phyloP scores from a whole-genome alignment of 2,888 invertebrate species.

The Pandemis heparana region DNA sequence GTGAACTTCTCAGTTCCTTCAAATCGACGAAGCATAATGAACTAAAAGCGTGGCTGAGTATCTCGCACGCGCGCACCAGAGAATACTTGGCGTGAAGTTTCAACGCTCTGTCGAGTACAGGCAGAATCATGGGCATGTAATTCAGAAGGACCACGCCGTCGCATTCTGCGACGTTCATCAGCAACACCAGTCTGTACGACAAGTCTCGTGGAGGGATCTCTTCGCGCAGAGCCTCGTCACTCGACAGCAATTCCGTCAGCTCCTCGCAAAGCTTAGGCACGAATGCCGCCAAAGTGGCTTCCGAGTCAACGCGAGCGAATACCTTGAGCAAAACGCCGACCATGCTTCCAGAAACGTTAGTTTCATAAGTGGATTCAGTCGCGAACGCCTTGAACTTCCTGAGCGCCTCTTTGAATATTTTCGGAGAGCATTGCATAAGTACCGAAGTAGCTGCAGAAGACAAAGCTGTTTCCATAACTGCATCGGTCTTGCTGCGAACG shows the following conservation, averaged over 20 bases:
- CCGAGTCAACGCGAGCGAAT: slow-evolving; percentile 88
- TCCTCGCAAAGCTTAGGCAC: slow-evolving; percentile 90
- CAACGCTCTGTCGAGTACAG: slow-evolving; percentile 89
- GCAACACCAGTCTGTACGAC: slow-evolving; percentile 90
- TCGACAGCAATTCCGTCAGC: slow-evolving; percentile 85
- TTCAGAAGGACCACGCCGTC: slow-evolving; percentile 87
- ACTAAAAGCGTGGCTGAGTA: slow-evolving; percentile 86
- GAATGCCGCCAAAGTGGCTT: slow-evolving; percentile 89
- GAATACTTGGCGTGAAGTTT: slow-evolving; percentile 89
- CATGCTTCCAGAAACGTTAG: slow-evolving; percentile 93
- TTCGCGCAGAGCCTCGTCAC: slow-evolving; percentile 89
- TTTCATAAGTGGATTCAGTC: slow-evolving; percentile 91
- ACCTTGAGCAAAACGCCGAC: slow-evolving; percentile 90
- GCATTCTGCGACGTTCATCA: slow-evolving; percentile 90
- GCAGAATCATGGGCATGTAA: slow-evolving; percentile 87
- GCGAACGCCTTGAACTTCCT: slow-evolving; percentile 91
- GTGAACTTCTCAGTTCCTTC: slow-evolving; percentile 87
- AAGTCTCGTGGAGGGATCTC: slow-evolving; percentile 92
- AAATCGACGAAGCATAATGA: slow-evolving; percentile 87
- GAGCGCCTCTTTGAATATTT: slow-evolving; percentile 87
- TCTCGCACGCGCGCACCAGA: slow-evolving; percentile 86
- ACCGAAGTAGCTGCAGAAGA: slow-evolving; percentile 89
- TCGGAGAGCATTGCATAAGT: slow-evolving; percentile 90
- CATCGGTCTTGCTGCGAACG: slow-evolving; percentile 89
- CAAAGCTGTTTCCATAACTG: slow-evolving; percentile 89